Evolutionary conservation across 2,113 vertebrate species (phyloP).

Genomic region (Hippocampus guttulatus): DNA sequence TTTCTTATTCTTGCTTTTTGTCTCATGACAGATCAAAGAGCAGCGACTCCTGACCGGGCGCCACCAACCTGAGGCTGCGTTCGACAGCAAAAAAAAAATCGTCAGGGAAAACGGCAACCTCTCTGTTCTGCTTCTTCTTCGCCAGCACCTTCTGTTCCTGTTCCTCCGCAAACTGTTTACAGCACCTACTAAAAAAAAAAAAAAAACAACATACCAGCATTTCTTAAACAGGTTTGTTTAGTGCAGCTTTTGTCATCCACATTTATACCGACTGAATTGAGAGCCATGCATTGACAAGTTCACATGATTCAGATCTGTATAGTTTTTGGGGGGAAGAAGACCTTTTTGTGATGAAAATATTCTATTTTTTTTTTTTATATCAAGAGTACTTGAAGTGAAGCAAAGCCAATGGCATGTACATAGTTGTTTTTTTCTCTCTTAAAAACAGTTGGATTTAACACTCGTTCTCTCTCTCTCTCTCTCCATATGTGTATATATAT

Average conservation of each 20-base stretch:
- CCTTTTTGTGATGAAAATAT: slow-evolving; percentile 41
- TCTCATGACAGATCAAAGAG: slow-evolving; percentile 65
- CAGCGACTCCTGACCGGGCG: slow-evolving; percentile 65
- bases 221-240: slow-evolving; percentile 1
- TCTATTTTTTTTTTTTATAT: slow-evolving; percentile 71
- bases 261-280: slow-evolving; percentile 39
- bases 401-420: slow-evolving; percentile 56
- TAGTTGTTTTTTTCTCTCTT: slow-evolving; percentile 68
- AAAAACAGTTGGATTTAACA: slow-evolving; percentile 13
- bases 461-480: too few species aligned
- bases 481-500: background rate
- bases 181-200: slow-evolving; percentile 53
- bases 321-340: slow-evolving; percentile 58
- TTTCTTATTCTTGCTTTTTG: slow-evolving; percentile 9
- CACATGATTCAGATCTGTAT: slow-evolving; percentile 63
- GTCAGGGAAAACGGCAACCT: slow-evolving; percentile 62
- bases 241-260: slow-evolving; percentile 26
- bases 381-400: slow-evolving; percentile 71
- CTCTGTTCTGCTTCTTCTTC: background rate
- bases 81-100: slow-evolving; percentile 32
- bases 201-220: slow-evolving; percentile 61
- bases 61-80: slow-evolving; percentile 6
- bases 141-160: slow-evolving; percentile 5
- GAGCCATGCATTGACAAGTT: slow-evolving; percentile 51
- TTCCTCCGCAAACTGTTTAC: slow-evolving; percentile 63